Base-by-base conservation (phyloP, 1,140 invertebrate species). In the Thalassaphorura encarpata region DNA sequence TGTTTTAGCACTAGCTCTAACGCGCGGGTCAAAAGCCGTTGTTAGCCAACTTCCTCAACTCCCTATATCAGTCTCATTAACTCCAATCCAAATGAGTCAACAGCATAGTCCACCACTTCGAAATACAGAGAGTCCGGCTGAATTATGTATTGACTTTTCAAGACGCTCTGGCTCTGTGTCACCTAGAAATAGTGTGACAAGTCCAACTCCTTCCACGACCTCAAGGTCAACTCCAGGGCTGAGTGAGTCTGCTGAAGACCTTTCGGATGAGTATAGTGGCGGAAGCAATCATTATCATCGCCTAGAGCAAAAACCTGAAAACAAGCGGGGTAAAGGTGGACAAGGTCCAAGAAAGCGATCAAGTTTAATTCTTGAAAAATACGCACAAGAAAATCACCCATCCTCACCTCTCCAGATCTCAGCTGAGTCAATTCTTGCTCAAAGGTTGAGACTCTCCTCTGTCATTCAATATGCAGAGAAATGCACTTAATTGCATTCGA, bases 401-500 rank as follows among this genome's bases (percentile, higher is more conserved):
- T 52, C 48, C 21, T 36, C 62, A 36, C 28, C 51, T 39, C 43
- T 48, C 23, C 27, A 53, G 11, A 18, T 43, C 2, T 8, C 54
- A 4, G n/a, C 53, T 27, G 63, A 65, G 48, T 65, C 63, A 51
- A 65, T 65, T 31, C 58, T 65, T n/a, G 62, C 60, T 16, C 63
- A 65, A 48, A 55, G 63, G 53, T 58, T 65, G 31, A 53, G 63
- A 33, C 57, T 60, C 27, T 65, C 63, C 26, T 62, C 63, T 26
- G 63, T 65, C 28, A 65, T 65, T 45, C 63, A 65, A 45, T 65
- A 65, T 40, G 63, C 63, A 27, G 63, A 65, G 50, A 60, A 61
- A 29, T 65, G 63, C 47, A 60, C 63, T n/a, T 63, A 60, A 56
- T n/a, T 36, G 8, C n/a, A n/a, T n/a, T n/a, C n/a, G 33, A 36